Conservation (phyloP, 2,888 invertebrate genomes). For the Tanytarsus gracilentus region DNA sequence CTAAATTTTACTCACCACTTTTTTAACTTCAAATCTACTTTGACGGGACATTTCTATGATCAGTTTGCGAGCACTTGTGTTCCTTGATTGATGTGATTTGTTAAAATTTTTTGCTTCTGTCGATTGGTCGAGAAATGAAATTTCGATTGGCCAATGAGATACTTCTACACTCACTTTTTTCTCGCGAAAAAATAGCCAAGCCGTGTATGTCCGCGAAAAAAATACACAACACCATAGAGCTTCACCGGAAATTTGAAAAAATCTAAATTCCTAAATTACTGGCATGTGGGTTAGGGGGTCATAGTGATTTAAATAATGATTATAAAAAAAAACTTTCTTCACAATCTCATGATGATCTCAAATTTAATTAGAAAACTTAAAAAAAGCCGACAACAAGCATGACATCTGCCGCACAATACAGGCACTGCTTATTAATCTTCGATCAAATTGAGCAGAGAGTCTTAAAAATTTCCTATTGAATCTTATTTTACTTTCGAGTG, state of each 20-base stretch:
- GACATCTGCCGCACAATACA: too few relatives aligned
- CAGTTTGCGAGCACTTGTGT: background rate
- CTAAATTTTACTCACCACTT: constrained; percentile 19
- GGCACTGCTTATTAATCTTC: too few relatives aligned
- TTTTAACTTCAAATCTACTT: constrained; percentile 6
- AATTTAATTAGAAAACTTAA: too few relatives aligned
- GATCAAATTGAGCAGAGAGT: too few relatives aligned
- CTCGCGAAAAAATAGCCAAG: too few relatives aligned
- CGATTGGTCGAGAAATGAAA: background rate
- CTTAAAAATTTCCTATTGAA: too few relatives aligned
- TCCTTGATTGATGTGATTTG: constrained; percentile 10
- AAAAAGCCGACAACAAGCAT: too few relatives aligned
- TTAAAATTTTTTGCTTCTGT: background rate
- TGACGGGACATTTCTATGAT: background rate
- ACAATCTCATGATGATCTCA: too few relatives aligned
- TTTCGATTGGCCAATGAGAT: background rate
- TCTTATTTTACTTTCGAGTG: background rate
- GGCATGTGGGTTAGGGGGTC: too few relatives aligned
- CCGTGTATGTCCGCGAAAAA: background rate
- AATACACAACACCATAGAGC: background rate
- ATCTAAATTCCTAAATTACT: too few relatives aligned
- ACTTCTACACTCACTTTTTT: background rate
- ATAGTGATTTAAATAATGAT: too few relatives aligned
- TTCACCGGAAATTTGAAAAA: background rate
- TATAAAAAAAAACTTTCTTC: too few relatives aligned